Conservation (phyloP, 1,140 invertebrate species). For the Atta texana region DNA sequence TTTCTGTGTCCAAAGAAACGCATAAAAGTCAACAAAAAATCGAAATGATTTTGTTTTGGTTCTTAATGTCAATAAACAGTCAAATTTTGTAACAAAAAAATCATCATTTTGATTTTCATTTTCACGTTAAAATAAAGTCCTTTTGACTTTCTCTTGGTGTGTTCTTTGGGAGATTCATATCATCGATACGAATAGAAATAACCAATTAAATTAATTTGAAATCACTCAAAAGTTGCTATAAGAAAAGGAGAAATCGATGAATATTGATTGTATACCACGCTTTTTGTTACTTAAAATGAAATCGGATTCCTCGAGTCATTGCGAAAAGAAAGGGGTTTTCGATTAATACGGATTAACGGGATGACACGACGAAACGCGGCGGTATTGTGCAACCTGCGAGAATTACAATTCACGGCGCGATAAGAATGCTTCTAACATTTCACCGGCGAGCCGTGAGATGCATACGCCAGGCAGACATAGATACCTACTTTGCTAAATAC, state of each 20-base stretch:
- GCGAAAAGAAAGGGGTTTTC: slow-evolving; percentile 17
- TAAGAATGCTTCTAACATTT: slow-evolving; percentile 18
- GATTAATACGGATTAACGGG: slow-evolving; percentile 28
- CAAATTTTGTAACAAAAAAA: too few relatives aligned
- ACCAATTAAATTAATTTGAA: not conserved
- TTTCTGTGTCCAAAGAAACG: too few relatives aligned
- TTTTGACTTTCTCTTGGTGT: too few relatives aligned
- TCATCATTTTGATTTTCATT: too few relatives aligned
- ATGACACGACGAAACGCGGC: slow-evolving; percentile 13
- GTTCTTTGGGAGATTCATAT: too few relatives aligned
- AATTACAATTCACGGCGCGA: slow-evolving; percentile 46
- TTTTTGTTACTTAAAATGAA: slow-evolving; percentile 1
- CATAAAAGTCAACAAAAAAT: too few relatives aligned
- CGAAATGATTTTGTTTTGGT: too few relatives aligned
- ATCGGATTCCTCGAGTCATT: not conserved
- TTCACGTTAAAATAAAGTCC: too few relatives aligned
- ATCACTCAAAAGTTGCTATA: not conserved
- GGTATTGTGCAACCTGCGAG: slow-evolving; percentile 41
- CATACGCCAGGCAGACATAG: slow-evolving; percentile 35
- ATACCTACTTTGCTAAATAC: slow-evolving; percentile 53
- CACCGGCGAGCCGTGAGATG: slow-evolving; percentile 18
- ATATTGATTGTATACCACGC: not conserved
- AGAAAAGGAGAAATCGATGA: not conserved
- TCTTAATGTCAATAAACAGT: too few relatives aligned
- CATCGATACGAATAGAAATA: slow-evolving; percentile 3